Percentiles rank a stretch among this genome's conserved stretches.
phyloP scores from a whole-genome alignment of 35 echinoderm and acorn worm species.

The Chiridota heheva region DNA sequence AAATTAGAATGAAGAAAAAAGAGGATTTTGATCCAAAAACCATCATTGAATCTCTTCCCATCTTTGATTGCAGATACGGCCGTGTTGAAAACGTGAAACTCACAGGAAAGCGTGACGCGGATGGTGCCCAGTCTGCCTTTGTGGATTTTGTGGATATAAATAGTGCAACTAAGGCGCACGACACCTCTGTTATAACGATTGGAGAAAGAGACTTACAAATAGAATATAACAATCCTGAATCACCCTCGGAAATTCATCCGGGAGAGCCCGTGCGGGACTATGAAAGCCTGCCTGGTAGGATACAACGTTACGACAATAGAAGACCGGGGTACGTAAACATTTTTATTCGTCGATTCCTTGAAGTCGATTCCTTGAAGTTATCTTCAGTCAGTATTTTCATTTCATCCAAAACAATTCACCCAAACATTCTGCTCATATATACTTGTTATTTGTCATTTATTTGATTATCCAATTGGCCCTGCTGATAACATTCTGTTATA shows the following conservation, averaged over 20 bases:
- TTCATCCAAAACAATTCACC: too few species aligned
- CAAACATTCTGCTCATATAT: too few species aligned
- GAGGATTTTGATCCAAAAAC: too few species aligned
- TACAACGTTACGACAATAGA: constrained; percentile 78
- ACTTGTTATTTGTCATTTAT: too few species aligned
- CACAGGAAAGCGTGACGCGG: constrained; percentile 83
- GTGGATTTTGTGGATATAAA: constrained; percentile 99
- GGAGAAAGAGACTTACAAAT: constrained; percentile 93
- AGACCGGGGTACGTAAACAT: constrained; percentile 78
- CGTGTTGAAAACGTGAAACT: constrained; percentile 98
- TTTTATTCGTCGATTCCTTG: too few species aligned
- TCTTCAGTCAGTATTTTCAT: too few species aligned
- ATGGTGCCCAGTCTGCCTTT: constrained; percentile 90
- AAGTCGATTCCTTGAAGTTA: too few species aligned
- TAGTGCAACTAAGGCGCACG: constrained; percentile 96
- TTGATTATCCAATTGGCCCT: too few species aligned
- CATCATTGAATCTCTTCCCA: constrained; percentile 12
- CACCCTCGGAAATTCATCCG: constrained; percentile 55
- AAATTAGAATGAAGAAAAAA: too few species aligned
- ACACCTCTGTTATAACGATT: constrained; percentile 86
- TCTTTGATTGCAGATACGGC: constrained; percentile 78
- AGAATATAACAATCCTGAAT: constrained; percentile 98
- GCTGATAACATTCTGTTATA: too few species aligned
- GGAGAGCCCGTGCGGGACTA: constrained; percentile 64
- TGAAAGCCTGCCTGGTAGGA: constrained; percentile 65